Percentiles rank a stretch among this genome's conserved stretches.
phyloP scores from a whole-genome alignment of 2,888 invertebrate species.

The Leptura quadrifasciata region DNA sequence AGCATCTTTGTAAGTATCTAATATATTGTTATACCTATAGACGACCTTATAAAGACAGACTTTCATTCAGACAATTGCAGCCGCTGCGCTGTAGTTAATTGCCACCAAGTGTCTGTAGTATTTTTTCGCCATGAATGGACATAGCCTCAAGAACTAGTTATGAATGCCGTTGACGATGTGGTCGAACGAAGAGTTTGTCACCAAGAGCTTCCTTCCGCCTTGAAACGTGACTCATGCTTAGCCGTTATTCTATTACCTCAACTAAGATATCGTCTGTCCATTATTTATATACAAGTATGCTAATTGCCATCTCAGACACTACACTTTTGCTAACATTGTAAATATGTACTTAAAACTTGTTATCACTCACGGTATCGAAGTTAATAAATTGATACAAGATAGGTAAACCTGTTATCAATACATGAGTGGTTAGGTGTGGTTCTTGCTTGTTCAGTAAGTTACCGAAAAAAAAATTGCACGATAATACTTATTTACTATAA shows the following conservation, averaged over 20 bases:
- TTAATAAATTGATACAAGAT: background rate
- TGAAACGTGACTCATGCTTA: slow-evolving; percentile 17
- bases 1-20: background rate
- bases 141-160: slow-evolving; percentile 8
- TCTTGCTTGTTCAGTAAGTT: background rate
- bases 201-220: slow-evolving; percentile 26
- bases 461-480: too few species aligned
- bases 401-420: background rate
- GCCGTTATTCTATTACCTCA: slow-evolving; percentile 13
- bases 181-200: slow-evolving; percentile 18
- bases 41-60: background rate
- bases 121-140: slow-evolving; percentile 21
- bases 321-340: background rate
- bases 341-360: slow-evolving; percentile 2
- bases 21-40: background rate
- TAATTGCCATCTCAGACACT: background rate
- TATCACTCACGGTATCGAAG: background rate
- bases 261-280: background rate
- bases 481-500: too few species aligned
- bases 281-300: background rate
- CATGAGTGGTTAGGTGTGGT: background rate
- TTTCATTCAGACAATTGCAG: background rate
- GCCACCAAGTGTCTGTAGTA: slow-evolving; percentile 1
- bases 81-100: background rate
- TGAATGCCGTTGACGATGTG: slow-evolving; percentile 10